phyloP scores from a whole-genome alignment of 2,113 vertebrate species.

The Solenodon paradoxus region DNA sequence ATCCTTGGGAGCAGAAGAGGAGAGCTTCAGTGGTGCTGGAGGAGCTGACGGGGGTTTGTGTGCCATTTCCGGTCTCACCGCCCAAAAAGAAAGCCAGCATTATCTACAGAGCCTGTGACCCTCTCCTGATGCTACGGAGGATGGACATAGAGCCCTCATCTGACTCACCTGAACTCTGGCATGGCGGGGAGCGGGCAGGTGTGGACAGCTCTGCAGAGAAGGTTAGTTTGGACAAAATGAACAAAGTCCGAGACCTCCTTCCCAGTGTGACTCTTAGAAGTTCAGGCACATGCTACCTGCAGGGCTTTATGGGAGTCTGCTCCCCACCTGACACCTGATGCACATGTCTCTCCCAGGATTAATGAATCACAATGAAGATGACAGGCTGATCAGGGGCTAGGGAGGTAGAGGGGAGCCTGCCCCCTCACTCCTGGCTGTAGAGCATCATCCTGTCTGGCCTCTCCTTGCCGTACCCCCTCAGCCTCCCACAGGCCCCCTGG shows the following conservation, averaged over 20 bases:
- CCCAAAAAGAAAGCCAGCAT: neutral
- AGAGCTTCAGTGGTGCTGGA: fast-evolving
- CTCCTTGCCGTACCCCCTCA: neutral
- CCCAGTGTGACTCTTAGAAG: no score
- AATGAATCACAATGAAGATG: neutral
- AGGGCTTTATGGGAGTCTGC: neutral
- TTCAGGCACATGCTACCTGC: fast-evolving
- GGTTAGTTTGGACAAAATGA: neutral
- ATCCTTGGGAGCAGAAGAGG: no score
- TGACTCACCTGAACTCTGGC: no score
- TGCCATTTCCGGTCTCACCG: neutral
- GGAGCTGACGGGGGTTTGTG: fast-evolving
- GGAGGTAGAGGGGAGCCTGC: no score
- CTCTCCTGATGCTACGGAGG: neutral
- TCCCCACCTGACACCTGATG: fast-evolving
- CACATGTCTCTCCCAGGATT: neutral
- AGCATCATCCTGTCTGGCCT: neutral
- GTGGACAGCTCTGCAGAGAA: neutral
- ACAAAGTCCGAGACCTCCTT: neutral
- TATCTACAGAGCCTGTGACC: fast-evolving
- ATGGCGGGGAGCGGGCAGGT: no score
- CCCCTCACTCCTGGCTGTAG: fast-evolving
- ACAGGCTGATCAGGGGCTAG: neutral
- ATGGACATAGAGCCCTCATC: no score
- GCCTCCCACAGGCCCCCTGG: fast-evolving